phyloP scores from a whole-genome alignment of 2,113 vertebrate genomes.

The Neogale vison region DNA sequence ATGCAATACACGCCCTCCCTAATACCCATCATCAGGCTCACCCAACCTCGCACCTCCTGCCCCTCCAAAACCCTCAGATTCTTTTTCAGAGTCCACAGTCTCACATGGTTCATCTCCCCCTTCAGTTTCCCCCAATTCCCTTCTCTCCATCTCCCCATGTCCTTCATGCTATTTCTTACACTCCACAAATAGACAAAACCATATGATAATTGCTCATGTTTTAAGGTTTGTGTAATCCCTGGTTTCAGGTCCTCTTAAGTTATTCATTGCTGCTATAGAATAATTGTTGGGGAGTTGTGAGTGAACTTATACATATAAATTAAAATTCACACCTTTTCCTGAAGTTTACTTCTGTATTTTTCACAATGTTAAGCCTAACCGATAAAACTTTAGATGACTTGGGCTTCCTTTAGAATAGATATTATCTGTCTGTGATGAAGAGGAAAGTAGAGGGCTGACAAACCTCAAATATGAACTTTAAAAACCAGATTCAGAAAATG shows the following conservation, averaged over 20 bases:
- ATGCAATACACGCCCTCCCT: too few species aligned
- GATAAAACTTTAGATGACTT: not conserved
- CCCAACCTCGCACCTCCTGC: too few species aligned
- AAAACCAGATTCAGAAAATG: not conserved
- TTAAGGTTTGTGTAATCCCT: not conserved
- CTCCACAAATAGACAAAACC: too few species aligned
- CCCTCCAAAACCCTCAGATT: too few species aligned
- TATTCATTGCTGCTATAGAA: not conserved
- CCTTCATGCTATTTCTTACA: too few species aligned
- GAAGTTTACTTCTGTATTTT: not conserved
- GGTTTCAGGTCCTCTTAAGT: not conserved
- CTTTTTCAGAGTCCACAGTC: too few species aligned
- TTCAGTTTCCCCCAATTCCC: too few species aligned
- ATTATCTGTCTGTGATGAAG: not conserved
- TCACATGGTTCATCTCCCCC: too few species aligned
- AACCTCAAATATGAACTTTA: conserved; percentile 7
- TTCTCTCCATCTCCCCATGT: too few species aligned
- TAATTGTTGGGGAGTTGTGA: conserved; percentile 14
- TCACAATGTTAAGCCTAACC: not conserved
- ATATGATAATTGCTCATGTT: not conserved
- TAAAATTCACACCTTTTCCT: not conserved
- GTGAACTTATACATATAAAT: not conserved
- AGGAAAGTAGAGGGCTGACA: not conserved
- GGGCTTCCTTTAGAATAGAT: not conserved
- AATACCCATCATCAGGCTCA: too few species aligned